Conservation (phyloP, 2,797 vertebrate species). For the Chelonia mydas region DNA sequence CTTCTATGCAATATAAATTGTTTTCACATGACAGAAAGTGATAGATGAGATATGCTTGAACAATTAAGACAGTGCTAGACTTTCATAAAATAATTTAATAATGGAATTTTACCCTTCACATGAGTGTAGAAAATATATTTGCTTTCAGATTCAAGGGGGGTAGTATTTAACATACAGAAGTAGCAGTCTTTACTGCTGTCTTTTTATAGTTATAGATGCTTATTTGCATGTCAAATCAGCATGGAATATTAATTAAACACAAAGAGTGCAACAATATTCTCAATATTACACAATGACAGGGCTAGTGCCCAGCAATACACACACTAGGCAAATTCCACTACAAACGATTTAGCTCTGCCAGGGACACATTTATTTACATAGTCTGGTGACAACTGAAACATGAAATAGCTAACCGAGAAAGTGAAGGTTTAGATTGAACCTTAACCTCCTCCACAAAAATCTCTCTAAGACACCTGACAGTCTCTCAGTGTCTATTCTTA, state of each 20-base stretch:
- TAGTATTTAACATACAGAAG: background rate
- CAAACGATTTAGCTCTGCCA: background rate
- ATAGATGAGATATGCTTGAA: background rate
- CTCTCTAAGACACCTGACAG: background rate
- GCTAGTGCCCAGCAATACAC: background rate
- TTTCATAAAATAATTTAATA: background rate
- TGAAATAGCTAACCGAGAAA: background rate
- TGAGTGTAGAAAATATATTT: background rate
- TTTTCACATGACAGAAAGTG: background rate
- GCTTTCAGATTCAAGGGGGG: background rate
- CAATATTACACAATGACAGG: background rate
- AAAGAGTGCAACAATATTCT: background rate
- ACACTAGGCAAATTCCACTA: background rate
- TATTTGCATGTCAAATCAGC: background rate
- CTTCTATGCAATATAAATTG: background rate
- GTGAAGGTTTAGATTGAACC: background rate
- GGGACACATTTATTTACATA: background rate
- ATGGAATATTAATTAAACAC: background rate
- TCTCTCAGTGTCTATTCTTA: background rate
- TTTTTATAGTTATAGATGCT: rapidly evolving
- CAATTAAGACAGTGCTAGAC: background rate
- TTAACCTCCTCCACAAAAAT: background rate
- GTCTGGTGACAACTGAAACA: conserved; percentile 26
- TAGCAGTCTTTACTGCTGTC: too few species aligned
- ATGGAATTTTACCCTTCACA: background rate